These are phyloP conservation scores for Cyclophora albipunctata DNA, from an alignment of 2,888 invertebrate species.

Conservation along the genomic window DNA sequence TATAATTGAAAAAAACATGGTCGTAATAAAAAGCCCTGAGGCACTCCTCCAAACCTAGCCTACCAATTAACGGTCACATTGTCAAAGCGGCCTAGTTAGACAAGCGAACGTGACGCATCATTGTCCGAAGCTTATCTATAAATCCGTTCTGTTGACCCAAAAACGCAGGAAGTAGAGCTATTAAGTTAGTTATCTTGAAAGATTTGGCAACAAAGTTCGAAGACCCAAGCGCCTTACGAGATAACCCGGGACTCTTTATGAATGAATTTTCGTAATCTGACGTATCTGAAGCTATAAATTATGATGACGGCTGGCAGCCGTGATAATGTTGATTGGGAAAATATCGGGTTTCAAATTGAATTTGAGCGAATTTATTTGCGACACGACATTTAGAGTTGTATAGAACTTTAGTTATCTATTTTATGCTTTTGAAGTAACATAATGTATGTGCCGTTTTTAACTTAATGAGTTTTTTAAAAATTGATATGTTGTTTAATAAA, in stretches of 20 bases:
- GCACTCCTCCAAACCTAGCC: background rate
- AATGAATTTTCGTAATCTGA: conserved; percentile 21
- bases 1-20: conserved; percentile 2
- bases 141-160: conserved; percentile 30
- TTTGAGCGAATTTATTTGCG: too few relatives aligned
- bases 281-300: conserved; percentile 13
- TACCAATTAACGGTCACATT: too few relatives aligned
- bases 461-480: too few relatives aligned
- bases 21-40: conserved; percentile 1
- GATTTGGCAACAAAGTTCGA: conserved; percentile 38
- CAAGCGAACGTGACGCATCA: conserved; percentile 10
- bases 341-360: background rate
- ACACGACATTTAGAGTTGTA: too few relatives aligned
- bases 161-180: conserved; percentile 21
- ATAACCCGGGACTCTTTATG: conserved; percentile 14
- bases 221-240: conserved; percentile 14
- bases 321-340: conserved; percentile 10
- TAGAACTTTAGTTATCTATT: too few relatives aligned
- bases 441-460: too few relatives aligned
- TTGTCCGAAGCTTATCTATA: conserved; percentile 22
- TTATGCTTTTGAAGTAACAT: too few relatives aligned
- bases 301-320: conserved; percentile 7
- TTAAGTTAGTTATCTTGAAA: conserved; percentile 23
- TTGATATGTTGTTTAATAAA: too few relatives aligned
- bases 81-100: too few relatives aligned